Percentiles rank a stretch among this genome's conserved stretches.
These are phyloP conservation scores for Zygaena filipendulae DNA, from an alignment of 2,888 invertebrate genomes.

Conservation along the genomic window DNA sequence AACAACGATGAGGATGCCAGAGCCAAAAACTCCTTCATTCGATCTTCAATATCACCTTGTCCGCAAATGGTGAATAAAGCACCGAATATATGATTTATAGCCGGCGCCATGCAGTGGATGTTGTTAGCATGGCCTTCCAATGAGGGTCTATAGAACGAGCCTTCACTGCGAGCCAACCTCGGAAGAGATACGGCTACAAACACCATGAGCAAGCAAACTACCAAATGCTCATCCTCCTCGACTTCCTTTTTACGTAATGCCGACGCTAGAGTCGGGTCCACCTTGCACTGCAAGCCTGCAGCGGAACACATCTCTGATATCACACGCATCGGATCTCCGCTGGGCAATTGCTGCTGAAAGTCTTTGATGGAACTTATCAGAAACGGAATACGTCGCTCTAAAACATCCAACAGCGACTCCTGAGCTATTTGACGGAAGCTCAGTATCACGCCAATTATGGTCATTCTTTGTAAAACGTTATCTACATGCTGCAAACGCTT, in stretches of 20 bases:
- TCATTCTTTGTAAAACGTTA: slow-evolving; percentile 95
- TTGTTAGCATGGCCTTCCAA: slow-evolving; percentile 97
- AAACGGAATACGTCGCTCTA: slow-evolving; percentile 96
- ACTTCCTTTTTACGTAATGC: slow-evolving; percentile 88
- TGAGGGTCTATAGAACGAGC: slow-evolving; percentile 88
- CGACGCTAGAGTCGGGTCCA: slow-evolving; percentile 93
- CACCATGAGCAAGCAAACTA: slow-evolving; percentile 97
- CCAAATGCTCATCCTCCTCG: slow-evolving; percentile 92
- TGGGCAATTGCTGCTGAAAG: slow-evolving; percentile 91
- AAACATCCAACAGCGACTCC: slow-evolving; percentile 91
- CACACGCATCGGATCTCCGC: slow-evolving; percentile 88
- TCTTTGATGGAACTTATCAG: slow-evolving; percentile 94
- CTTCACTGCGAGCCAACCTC: slow-evolving; percentile 90
- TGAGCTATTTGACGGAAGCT: slow-evolving; percentile 95
- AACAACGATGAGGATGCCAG: slow-evolving; percentile 95
- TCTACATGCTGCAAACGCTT: slow-evolving; percentile 91
- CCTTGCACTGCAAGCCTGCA: slow-evolving; percentile 92
- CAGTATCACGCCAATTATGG: slow-evolving; percentile 97
- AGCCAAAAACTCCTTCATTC: slow-evolving; percentile 95
- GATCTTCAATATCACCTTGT: slow-evolving; percentile 95
- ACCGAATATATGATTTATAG: slow-evolving; percentile 95
- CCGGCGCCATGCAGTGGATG: slow-evolving; percentile 97
- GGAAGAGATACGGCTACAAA: slow-evolving; percentile 98
- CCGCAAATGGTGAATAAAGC: slow-evolving; percentile 97
- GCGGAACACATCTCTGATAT: slow-evolving; percentile 98